Conservation (phyloP, 2,113 vertebrate genomes). For the Enhydra lutris region DNA sequence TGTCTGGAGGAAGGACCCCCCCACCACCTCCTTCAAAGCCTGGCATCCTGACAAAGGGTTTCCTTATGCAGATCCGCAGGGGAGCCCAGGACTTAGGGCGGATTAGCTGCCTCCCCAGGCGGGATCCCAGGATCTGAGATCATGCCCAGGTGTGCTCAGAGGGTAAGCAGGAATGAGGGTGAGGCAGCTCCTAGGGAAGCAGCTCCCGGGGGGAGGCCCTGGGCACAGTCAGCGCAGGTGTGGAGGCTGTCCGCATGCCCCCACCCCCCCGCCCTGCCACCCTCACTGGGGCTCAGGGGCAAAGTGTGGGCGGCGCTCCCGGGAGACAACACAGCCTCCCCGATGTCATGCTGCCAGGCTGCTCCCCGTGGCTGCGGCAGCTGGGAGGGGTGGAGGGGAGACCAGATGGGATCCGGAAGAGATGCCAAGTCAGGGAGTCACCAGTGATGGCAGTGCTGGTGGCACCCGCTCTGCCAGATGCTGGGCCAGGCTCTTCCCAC, state of each 20-base stretch:
- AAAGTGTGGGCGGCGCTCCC: rapidly evolving
- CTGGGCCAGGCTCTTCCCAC: rapidly evolving
- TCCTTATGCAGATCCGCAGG: neutral
- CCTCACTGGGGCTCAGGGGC: neutral
- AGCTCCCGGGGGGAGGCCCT: neutral
- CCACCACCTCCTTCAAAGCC: rapidly evolving
- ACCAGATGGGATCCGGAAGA: neutral
- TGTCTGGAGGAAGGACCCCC: too few relatives aligned
- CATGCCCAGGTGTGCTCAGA: neutral
- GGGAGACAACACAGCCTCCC: rapidly evolving
- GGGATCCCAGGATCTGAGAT: neutral
- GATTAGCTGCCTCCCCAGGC: neutral
- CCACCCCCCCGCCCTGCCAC: neutral
- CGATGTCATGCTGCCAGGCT: rapidly evolving
- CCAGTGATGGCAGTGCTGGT: rapidly evolving
- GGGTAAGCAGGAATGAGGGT: neutral
- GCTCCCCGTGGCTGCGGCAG: neutral
- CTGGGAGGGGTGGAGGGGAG: neutral
- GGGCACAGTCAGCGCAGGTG: rapidly evolving
- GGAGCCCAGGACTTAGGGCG: neutral
- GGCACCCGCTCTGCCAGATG: neutral
- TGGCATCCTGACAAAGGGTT: neutral
- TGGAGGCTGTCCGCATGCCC: rapidly evolving
- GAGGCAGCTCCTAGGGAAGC: neutral
- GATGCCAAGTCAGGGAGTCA: rapidly evolving